Percentiles rank a stretch among this genome's conserved stretches.
Conservation (phyloP, 2,888 invertebrate genomes). For the Globia sparganii region DNA sequence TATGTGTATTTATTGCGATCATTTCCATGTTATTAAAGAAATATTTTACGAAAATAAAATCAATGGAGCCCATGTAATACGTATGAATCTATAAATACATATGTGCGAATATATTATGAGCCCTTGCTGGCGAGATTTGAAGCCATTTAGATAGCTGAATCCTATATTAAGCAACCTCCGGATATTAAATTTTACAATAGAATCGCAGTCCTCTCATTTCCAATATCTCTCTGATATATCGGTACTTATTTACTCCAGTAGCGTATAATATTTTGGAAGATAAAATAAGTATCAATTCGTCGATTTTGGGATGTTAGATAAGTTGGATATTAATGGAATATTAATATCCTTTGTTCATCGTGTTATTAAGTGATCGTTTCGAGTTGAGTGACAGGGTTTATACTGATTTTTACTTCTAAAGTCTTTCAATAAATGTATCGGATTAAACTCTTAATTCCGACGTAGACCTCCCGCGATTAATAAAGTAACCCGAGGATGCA, state of each 20-base stretch:
- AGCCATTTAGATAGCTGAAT: conserved; percentile 42
- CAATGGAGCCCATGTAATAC: neutral
- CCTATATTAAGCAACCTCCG: conserved; percentile 51
- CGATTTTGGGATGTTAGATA: neutral
- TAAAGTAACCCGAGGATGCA: conserved; percentile 72
- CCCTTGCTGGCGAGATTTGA: conserved; percentile 25
- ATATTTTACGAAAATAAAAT: neutral
- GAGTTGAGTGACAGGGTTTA: neutral
- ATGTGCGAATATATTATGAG: conserved; percentile 11
- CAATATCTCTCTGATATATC: conserved; percentile 46
- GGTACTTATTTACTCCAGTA: conserved; percentile 30
- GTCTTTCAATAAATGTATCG: conserved; percentile 10
- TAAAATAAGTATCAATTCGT: conserved; percentile 27
- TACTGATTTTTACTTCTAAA: neutral
- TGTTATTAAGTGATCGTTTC: neutral
- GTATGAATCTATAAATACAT: neutral
- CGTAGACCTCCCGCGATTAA: conserved; percentile 62
- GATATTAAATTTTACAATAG: conserved; percentile 60
- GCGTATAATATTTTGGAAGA: conserved; percentile 33
- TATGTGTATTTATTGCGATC: neutral
- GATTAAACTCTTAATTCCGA: conserved; percentile 32
- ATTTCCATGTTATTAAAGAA: neutral
- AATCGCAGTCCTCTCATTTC: conserved; percentile 31
- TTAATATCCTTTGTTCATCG: conserved; percentile 1
- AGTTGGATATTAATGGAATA: conserved; percentile 11